Percentiles rank a stretch among this genome's conserved stretches.
These are phyloP conservation scores for Ictidomys tridecemlineatus DNA, from an alignment of 2,113 vertebrate genomes.

Conservation along the genomic window DNA sequence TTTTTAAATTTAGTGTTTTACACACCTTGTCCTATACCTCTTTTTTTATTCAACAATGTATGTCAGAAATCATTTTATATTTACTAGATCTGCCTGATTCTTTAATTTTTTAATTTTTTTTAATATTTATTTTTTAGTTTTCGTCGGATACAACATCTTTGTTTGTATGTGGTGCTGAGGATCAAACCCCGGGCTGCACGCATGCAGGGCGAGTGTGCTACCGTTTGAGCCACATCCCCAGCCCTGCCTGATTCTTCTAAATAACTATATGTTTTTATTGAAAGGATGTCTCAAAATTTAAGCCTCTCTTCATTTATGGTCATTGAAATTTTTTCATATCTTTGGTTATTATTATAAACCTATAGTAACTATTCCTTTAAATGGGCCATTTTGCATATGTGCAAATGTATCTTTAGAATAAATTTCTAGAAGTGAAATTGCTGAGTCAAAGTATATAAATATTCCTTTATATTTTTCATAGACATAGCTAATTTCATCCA, in stretches of 20 bases:
- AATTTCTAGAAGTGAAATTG: neutral
- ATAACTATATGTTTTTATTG: neutral
- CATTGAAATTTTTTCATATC: neutral
- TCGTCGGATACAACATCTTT: too few relatives aligned
- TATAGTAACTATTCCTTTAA: neutral
- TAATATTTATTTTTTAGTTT: too few relatives aligned
- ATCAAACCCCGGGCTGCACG: too few relatives aligned
- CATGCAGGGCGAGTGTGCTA: too few relatives aligned
- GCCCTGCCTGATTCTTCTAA: neutral
- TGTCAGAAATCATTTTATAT: constrained; percentile 23
- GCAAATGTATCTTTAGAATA: neutral
- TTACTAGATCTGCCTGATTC: neutral
- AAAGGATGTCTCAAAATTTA: neutral
- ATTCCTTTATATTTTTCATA: constrained; percentile 4
- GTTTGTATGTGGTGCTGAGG: too few relatives aligned
- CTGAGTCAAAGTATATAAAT: neutral
- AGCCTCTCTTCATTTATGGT: neutral
- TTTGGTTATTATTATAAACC: constrained; percentile 34
- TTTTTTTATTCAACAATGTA: neutral
- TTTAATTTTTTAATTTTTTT: too few relatives aligned
- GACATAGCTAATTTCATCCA: neutral
- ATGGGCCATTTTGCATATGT: neutral
- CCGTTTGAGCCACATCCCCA: too few relatives aligned
- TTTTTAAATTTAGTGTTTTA: constrained; percentile 25
- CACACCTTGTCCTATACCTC: neutral